Percentiles rank a stretch among this genome's conserved stretches.
phyloP scores from a whole-genome alignment of 30 jellyfish, hydroid and myxozoan species.

The Turritopsis dohrnii region DNA sequence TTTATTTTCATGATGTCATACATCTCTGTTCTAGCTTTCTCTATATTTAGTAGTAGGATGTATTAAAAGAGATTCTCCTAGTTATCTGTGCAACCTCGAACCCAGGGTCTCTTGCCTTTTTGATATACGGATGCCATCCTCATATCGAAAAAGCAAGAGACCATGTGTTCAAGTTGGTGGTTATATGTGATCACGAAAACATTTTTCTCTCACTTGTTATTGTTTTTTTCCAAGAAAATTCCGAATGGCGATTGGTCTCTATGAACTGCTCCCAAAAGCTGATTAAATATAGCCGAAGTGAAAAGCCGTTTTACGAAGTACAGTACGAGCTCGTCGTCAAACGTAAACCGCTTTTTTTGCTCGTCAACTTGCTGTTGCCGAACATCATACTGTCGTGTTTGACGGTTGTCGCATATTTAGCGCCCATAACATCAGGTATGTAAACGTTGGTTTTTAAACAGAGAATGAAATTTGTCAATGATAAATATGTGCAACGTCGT shows the following conservation, averaged over 20 bases:
- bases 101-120: neutral
- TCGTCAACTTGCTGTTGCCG: constrained; percentile 57
- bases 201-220: neutral
- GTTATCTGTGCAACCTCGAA: neutral
- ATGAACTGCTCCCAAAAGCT: constrained; percentile 33
- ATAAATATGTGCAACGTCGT: too few relatives aligned
- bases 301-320: constrained; percentile 41
- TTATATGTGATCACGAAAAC: too few relatives aligned
- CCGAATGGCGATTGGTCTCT: constrained; percentile 51
- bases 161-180: neutral
- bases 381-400: constrained; percentile 49
- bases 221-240: constrained; percentile 34
- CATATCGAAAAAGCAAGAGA: neutral
- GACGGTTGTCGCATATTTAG: constrained; percentile 41
- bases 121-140: neutral
- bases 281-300: constrained; percentile 36
- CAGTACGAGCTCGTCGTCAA: constrained; percentile 37
- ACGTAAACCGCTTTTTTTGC: constrained; percentile 56
- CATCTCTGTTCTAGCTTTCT: too few relatives aligned
- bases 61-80: too few relatives aligned
- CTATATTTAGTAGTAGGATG: too few relatives aligned
- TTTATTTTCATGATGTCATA: too few relatives aligned
- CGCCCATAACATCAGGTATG: constrained; percentile 63
- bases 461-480: too few relatives aligned
- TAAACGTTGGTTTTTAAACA: neutral